Evolutionary conservation across 2,888 invertebrate species (phyloP), one percentile per base, ranked within the genome.

Genomic region (Neocrepidodera transversa): DNA sequence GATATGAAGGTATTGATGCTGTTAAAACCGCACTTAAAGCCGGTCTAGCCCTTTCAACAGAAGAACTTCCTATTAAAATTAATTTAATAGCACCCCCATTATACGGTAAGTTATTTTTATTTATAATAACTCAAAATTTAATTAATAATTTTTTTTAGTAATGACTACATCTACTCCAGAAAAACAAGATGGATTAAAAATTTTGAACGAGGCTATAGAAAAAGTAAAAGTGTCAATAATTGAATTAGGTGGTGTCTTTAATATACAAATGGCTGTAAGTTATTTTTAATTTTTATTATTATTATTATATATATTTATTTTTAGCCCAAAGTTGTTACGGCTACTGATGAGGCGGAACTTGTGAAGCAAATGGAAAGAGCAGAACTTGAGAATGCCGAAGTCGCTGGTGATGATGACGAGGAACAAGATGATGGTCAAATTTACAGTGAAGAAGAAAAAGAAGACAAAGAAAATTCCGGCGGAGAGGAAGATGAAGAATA

Each of bases 101-200:
- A 69, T 99, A 97, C 82, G 74, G 74, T 73, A 68, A 65, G 53
- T 17, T 26, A 18, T 52, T 13, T 3, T 14, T 14, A 13, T 4
- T 20, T 2, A 10, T n/a, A n/a, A n/a, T n/a, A n/a, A n/a, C n/a
- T n/a, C n/a, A n/a, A n/a, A n/a, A n/a, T n/a, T n/a, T n/a, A n/a
- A n/a, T n/a, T n/a, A n/a, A n/a, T n/a, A n/a, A n/a, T 43, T 47
- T 30, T 43, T 68, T 68, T 64, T 74, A 89, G 97, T 99, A 59
- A 95, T 99, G 88, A 99, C 98, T 11, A 97, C 98, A 40, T 95
- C 97, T 20, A 99, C 99, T 0, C 92, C 98, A 18, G 99, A 99
- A 78, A 93, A 96, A 77, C 86, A 89, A 45, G 96, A 97, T 71
- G 98, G 98, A 1, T 83, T 99, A 42, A 92, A 91, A 80, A 90